Percentiles rank a stretch among this genome's conserved stretches.
Evolutionary conservation across 2,888 invertebrate species (phyloP).

Genomic region (Lapara coniferarum): DNA sequence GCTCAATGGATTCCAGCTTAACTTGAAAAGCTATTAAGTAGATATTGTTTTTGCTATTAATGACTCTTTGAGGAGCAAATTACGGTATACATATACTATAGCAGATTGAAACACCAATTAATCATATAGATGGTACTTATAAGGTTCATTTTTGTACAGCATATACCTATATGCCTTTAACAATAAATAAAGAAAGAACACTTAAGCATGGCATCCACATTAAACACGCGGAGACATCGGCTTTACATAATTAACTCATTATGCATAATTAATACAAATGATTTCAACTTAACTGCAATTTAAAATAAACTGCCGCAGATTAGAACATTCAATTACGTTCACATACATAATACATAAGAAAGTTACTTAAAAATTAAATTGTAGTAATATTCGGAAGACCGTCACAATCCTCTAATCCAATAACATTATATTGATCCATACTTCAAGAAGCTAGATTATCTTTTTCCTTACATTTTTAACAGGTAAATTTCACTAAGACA

Average conservation of each 20-base stretch:
- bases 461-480: not conserved
- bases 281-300: not conserved
- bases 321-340: constrained; percentile 2
- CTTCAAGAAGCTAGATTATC: not conserved
- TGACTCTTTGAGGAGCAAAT: too few species aligned
- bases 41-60: too few species aligned
- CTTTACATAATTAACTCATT: constrained; percentile 18
- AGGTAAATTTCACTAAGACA: not conserved
- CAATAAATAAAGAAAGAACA: not conserved
- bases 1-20: too few species aligned
- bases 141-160: too few species aligned
- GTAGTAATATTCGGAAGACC: not conserved
- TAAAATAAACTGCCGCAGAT: constrained; percentile 15
- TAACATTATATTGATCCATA: not conserved
- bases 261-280: constrained; percentile 12
- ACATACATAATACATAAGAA: not conserved
- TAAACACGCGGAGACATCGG: constrained; percentile 7
- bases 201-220: not conserved
- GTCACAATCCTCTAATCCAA: not conserved
- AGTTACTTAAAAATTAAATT: not conserved
- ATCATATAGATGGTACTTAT: too few species aligned
- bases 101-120: too few species aligned
- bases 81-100: too few species aligned
- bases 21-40: too few species aligned
- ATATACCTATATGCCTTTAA: too few species aligned